Percentiles rank a stretch among this genome's conserved stretches.
phyloP scores from a whole-genome alignment of 2,888 invertebrate species.

The Thera britannica region DNA sequence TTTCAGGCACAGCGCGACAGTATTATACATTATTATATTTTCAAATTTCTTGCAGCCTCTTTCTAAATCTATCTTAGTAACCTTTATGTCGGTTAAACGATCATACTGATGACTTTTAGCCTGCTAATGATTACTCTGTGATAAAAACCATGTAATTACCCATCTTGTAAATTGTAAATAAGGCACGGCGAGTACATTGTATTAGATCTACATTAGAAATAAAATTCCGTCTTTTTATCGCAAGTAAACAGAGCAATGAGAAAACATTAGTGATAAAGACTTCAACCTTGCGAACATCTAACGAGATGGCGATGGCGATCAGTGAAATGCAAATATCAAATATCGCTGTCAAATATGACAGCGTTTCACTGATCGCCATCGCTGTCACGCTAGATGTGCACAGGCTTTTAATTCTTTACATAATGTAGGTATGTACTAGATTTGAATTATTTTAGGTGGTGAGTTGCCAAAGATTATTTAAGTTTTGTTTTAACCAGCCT shows the following conservation, averaged over 20 bases:
- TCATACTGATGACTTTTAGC: slow-evolving; percentile 3
- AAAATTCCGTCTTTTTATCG: slow-evolving; percentile 9
- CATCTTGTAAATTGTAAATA: slow-evolving; percentile 34
- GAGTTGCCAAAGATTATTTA: not conserved
- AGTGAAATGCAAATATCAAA: not conserved
- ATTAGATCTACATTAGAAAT: slow-evolving; percentile 30
- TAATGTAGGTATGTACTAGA: too few relatives aligned
- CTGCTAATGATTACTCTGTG: slow-evolving; percentile 9
- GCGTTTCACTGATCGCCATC: too few relatives aligned
- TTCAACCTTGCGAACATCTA: not conserved
- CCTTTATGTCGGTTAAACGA: not conserved
- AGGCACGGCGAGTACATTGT: slow-evolving; percentile 29
- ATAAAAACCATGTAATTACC: slow-evolving; percentile 39
- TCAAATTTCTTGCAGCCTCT: too few relatives aligned
- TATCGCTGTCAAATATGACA: too few relatives aligned
- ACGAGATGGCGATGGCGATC: too few relatives aligned
- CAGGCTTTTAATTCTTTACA: not conserved
- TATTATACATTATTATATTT: too few relatives aligned
- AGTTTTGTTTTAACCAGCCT: too few relatives aligned
- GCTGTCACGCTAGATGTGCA: too few relatives aligned
- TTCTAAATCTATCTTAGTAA: too few relatives aligned
- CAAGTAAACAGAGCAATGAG: slow-evolving; percentile 15
- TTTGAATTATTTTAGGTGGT: not conserved
- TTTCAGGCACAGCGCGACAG: too few relatives aligned
- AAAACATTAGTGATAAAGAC: slow-evolving; percentile 12